These are phyloP conservation scores for Petroica traversi DNA, from an alignment of 2,113 vertebrate species.

Conservation along the genomic window DNA sequence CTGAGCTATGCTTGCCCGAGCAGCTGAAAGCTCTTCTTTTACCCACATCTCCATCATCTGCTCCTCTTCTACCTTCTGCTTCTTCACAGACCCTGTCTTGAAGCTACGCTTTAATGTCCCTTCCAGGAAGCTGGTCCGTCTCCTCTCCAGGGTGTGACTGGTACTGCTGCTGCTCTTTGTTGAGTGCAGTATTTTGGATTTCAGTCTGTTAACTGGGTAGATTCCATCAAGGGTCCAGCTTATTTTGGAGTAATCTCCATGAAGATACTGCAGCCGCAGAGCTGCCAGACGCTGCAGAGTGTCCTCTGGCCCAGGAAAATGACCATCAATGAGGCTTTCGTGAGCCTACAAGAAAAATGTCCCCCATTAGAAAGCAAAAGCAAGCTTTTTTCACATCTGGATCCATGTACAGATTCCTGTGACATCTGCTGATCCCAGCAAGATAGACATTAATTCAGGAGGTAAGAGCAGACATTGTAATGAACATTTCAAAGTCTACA, in stretches of 20 bases:
- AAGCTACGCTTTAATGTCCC: constrained; percentile 88
- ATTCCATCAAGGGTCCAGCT: constrained; percentile 85
- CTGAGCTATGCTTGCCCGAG: constrained; percentile 85
- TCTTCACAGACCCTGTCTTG: constrained; percentile 89
- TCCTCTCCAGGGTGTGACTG: constrained; percentile 77
- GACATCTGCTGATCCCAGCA: background rate
- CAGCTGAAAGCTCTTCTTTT: constrained; percentile 91
- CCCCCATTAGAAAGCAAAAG: background rate
- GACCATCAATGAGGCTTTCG: constrained; percentile 89
- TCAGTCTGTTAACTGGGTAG: constrained; percentile 88
- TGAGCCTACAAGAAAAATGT: constrained; percentile 78
- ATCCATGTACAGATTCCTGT: background rate
- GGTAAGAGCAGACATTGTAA: background rate
- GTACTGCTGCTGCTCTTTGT: constrained; percentile 79
- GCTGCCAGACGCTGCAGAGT: constrained; percentile 88
- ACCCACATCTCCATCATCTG: constrained; percentile 96
- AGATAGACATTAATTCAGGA: background rate
- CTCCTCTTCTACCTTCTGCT: constrained; percentile 90
- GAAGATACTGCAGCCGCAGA: constrained; percentile 88
- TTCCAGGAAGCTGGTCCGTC: constrained; percentile 88
- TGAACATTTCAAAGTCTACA: background rate
- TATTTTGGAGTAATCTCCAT: constrained; percentile 82
- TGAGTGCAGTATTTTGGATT: constrained; percentile 86
- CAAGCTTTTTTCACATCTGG: background rate
- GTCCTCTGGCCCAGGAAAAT: constrained; percentile 90